Conservation (phyloP, 2,888 invertebrate genomes). For the Leptarthrus brevirostris region DNA sequence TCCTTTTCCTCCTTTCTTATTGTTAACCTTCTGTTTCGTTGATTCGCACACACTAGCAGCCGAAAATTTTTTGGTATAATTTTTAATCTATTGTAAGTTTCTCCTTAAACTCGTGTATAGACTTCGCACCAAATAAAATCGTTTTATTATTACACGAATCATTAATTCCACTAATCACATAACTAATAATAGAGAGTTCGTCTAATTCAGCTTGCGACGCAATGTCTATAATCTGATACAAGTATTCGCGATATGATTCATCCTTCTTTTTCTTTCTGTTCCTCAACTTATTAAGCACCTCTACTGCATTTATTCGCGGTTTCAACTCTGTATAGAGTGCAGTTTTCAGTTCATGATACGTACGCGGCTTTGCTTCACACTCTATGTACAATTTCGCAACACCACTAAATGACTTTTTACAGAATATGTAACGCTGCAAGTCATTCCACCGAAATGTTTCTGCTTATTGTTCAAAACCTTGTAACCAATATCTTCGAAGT, state of each 20-base stretch:
- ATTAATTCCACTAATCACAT: neutral
- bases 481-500: slow-evolving; percentile 48
- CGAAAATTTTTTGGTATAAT: neutral
- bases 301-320: too few relatives aligned
- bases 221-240: neutral
- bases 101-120: neutral
- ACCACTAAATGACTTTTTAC: too few relatives aligned
- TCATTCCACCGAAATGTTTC: neutral
- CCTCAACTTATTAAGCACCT: too few relatives aligned
- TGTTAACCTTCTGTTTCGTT: too few relatives aligned
- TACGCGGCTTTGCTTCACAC: too few relatives aligned
- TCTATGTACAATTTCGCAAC: too few relatives aligned
- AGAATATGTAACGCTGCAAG: too few relatives aligned
- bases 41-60: too few relatives aligned
- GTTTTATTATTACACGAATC: neutral
- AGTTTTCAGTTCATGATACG: too few relatives aligned
- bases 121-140: neutral
- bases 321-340: too few relatives aligned
- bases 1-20: too few relatives aligned
- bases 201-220: neutral
- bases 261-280: too few relatives aligned
- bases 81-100: neutral
- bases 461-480: slow-evolving; percentile 45
- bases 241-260: neutral
- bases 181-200: neutral